Base-by-base conservation (phyloP, 1,140 invertebrate species). In the Steinernema feltiae region DNA sequence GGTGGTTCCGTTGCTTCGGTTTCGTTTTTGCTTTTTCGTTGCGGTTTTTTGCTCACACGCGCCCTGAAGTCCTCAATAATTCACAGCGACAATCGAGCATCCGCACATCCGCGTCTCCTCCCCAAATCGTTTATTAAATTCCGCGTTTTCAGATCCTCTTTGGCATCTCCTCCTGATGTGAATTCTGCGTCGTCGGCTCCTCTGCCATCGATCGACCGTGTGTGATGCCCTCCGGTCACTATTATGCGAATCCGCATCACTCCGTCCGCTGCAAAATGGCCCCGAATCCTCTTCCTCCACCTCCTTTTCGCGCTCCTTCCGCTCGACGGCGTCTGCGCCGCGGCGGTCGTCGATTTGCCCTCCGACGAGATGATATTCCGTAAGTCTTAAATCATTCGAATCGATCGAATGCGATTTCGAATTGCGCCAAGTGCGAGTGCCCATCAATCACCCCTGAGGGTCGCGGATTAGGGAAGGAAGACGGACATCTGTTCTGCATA, bases 201-300 rank as follows among this genome's bases (percentile, higher is more conserved):
- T 15, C 53, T 21, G 53, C 53, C 53, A 63, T 63, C 24, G 53
- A 63, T 63, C 53, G 15, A 27, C 24, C 53, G 53, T n/a, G 15
- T 63, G 53, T 63, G 53, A 63, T 63, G 53, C 53, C 15, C 53
- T 63, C 53, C 53, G 53, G 53, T 63, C 53, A 63, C 53, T 27
- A 27, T n/a, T 15, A 63, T 63, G 53, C 53, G 15, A 41, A 7
- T 41, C 35, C 35, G 35, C 35, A 41, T 41, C 35, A 41, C 35
- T 41, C 35, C 35, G 18, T 41, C 18, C 35, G 35, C 35, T 41
- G 7, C 35, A 41, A 41, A 41, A 41, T 41, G 35, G 35, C 35
- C 18, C 35, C 35, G 35, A 41, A 41, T 7, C 7, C 35, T 7
- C 35, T 18, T 18, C 35, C 35, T 41, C 35, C 35, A 7, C 7